These are phyloP conservation scores for Syngnathoides biaculeatus DNA, from an alignment of 2,113 vertebrate species.

Conservation along the genomic window DNA sequence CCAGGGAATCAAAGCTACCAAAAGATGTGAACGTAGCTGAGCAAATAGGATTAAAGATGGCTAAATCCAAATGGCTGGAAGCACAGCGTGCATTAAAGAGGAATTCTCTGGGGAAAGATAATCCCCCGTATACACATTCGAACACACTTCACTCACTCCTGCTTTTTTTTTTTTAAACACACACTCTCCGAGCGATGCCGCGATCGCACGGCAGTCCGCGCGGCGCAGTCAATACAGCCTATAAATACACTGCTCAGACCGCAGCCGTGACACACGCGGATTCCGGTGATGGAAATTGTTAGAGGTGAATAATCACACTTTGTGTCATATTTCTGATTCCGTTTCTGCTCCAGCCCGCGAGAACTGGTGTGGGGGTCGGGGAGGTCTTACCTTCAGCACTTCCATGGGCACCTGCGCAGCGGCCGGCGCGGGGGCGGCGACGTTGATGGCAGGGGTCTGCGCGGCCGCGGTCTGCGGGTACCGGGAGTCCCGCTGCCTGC, in stretches of 20 bases:
- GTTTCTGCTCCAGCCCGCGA: neutral
- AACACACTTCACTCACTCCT: conserved; percentile 74
- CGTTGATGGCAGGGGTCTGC: conserved; percentile 94
- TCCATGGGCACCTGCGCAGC: conserved; percentile 92
- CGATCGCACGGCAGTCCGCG: conserved; percentile 43
- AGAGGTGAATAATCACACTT: conserved; percentile 16
- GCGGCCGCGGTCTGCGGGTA: conserved; percentile 73
- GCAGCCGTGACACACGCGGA: conserved; percentile 53
- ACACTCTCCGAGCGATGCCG: conserved; percentile 58
- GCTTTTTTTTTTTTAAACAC: conserved; percentile 25
- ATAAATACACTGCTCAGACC: conserved; percentile 58
- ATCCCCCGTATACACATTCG: conserved; percentile 76
- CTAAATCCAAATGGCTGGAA: conserved; percentile 78
- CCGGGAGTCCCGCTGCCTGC: conserved; percentile 85
- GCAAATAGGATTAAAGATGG: conserved; percentile 88
- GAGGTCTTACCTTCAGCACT: conserved; percentile 91
- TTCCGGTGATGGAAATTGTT: conserved; percentile 60
- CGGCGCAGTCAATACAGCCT: conserved; percentile 42
- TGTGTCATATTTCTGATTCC: neutral
- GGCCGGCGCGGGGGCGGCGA: conserved; percentile 80
- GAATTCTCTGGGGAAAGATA: conserved; percentile 78
- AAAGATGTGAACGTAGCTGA: conserved; percentile 84
- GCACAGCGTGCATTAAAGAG: conserved; percentile 79
- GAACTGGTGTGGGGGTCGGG: neutral
- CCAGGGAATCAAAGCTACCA: conserved; percentile 83